Evolutionary conservation across 1,140 invertebrate genomes (phyloP), one percentile per base, ranked within the genome.

Genomic region (Bombus haemorrhoidalis): DNA sequence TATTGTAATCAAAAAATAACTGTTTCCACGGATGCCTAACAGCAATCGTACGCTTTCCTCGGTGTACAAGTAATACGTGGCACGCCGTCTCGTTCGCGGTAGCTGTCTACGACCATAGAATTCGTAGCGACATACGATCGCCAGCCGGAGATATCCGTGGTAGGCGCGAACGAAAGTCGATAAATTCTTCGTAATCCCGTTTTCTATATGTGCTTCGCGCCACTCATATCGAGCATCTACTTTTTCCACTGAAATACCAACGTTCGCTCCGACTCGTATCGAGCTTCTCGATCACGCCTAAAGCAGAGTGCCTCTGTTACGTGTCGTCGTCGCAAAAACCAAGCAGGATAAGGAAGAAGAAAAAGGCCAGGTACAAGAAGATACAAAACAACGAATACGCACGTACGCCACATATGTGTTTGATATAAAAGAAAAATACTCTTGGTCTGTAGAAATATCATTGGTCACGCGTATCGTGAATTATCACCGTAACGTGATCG

Each of bases 131-230:
- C 79, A 43, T 47, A 82, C 80, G 80, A 86, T 82, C 79, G 47
- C 22, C 18, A n/a, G 22, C 6, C 25, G 69, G 72, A 64, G 78
- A 86, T 76, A 82, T 68, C 43, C 41, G 47, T 12, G 83, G 74
- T 69, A 77, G 37, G 62, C 64, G 74, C 59, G 57, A 81, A 85
- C 68, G 76, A 75, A 76, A 68, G 78, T 71, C 84, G 80, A 86
- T 69, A 76, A 86, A 86, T 86, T 86, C 85, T 73, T 47, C 66
- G 83, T 85, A 85, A 85, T 85, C 83, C 76, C 75, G 47, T 71
- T 80, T 85, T 73, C 83, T 78, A 72, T 41, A 47, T 43, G 28
- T 34, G 25, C 80, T 37, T 34, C 69, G 69, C 79, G 6, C 68
- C 37, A 53, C 79, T 82, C 79, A 59, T 82, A 71, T 82, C 85